Base-by-base conservation (phyloP, 2,113 vertebrate genomes). In the Brienomyrus brachyistius region DNA sequence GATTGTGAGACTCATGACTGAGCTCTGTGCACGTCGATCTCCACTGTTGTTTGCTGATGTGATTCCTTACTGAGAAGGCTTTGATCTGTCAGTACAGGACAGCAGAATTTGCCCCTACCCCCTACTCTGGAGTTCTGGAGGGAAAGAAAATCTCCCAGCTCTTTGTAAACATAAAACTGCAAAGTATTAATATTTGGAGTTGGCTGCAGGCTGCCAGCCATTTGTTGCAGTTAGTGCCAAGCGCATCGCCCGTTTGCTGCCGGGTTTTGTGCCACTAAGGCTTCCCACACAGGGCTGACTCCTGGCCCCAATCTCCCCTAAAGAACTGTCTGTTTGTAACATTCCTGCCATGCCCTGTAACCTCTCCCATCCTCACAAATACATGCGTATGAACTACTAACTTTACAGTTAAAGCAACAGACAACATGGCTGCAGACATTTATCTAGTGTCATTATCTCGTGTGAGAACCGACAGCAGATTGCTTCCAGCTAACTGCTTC, bases 101-200 rank as follows among this genome's bases (percentile, higher is more conserved):
- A 89, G 80, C n/a, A 84, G 80, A 89, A 88, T 51, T 21, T 47
- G 77, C 40, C 80, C 31, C 31, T 5, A 27, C 35, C 77, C 23
- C 56, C 35, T 50, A 56, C 88, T 56, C 19, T 15, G 13, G 45
- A 27, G 77, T 54, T 70, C 80, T 86, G 90, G 87, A 89, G 89
- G 80, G 50, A 83, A 77, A 50, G 89, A 54, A 59, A 84, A 89
- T 48, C 35, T 85, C 80, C 80, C 89, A n/a, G 52, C 77, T 15
- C 89, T 89, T n/a, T 86, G 87, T 88, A 88, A 90, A 88, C 66
- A 89, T 80, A 89, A 51, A 19, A 88, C 31, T 48, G 82, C 70
- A 48, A 90, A 59, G 86, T 70, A 74, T 21, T 89, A 91, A 89
- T 89, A 89, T 89, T 85, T 89, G 85, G 89, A 90, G 74, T 86